Evolutionary conservation across 2,113 vertebrate species (phyloP).

Genomic region (Bucco capensis): DNA sequence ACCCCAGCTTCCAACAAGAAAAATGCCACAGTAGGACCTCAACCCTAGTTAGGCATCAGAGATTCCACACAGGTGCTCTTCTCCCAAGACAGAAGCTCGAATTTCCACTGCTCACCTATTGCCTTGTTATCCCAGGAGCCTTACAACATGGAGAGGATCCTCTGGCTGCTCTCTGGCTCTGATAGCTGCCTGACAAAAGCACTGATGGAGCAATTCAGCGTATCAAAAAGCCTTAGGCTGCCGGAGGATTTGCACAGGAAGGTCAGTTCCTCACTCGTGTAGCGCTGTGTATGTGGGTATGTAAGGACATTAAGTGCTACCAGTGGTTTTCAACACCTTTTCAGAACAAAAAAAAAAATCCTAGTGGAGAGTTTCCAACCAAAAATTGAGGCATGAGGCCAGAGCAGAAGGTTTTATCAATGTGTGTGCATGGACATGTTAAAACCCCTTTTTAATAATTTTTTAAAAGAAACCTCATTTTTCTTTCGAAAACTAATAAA

Average conservation of each 20-base stretch:
- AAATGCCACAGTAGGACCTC: neutral
- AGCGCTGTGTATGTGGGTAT: rapidly evolving
- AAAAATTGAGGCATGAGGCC: neutral
- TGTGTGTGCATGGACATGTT: neutral
- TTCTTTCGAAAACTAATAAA: neutral
- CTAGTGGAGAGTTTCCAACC: neutral
- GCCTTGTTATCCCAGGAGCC: slow-evolving; percentile 77
- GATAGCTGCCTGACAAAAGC: slow-evolving; percentile 69
- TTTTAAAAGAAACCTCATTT: neutral
- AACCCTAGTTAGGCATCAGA: neutral
- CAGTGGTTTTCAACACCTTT: neutral
- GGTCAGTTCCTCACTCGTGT: slow-evolving; percentile 33
- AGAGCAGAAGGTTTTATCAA: neutral
- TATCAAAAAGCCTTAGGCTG: slow-evolving; percentile 66
- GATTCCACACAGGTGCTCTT: neutral
- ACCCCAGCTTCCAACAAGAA: neutral
- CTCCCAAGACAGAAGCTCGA: rapidly evolving
- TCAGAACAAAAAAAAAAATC: neutral
- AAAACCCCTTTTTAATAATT: rapidly evolving
- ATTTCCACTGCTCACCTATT: neutral
- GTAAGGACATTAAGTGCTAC: neutral
- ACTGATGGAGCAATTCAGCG: slow-evolving; percentile 86
- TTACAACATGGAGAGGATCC: slow-evolving; percentile 92
- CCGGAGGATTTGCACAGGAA: slow-evolving; percentile 68
- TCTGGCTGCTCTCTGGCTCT: slow-evolving; percentile 83